These are phyloP conservation scores for Hetaerina titia DNA, from an alignment of 2,888 invertebrate genomes.

Conservation along the genomic window DNA sequence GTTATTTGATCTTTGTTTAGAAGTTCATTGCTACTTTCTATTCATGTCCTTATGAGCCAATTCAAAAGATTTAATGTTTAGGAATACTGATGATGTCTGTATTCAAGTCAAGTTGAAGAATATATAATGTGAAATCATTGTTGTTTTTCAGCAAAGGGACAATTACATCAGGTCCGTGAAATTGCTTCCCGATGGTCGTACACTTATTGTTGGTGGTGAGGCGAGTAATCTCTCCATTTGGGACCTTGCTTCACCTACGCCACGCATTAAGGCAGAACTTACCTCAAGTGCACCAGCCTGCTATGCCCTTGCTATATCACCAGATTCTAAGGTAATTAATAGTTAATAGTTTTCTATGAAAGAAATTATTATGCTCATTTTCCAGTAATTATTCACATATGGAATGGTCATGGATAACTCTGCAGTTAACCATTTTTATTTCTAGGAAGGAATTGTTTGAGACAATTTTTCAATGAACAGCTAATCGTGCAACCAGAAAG, in stretches of 20 bases:
- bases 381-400: too few relatives aligned
- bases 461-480: too few relatives aligned
- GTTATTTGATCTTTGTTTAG: constrained; percentile 15
- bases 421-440: too few relatives aligned
- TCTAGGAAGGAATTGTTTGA: too few relatives aligned
- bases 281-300: constrained; percentile 97
- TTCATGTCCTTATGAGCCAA: not conserved
- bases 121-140: constrained; percentile 69
- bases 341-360: not conserved
- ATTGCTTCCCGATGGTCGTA: constrained; percentile 93
- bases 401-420: too few relatives aligned
- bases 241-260: constrained; percentile 95
- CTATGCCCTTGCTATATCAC: constrained; percentile 97
- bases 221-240: constrained; percentile 96
- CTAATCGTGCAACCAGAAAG: too few relatives aligned
- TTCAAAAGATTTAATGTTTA: not conserved
- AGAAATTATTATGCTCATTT: too few relatives aligned
- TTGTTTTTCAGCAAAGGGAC: constrained; percentile 87
- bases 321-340: constrained; percentile 88
- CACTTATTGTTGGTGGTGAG: constrained; percentile 97
- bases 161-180: constrained; percentile 98
- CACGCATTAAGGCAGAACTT: constrained; percentile 94
- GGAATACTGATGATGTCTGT: not conserved
- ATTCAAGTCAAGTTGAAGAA: constrained; percentile 44
- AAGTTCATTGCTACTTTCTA: not conserved